Percentiles rank a stretch among this genome's conserved stretches.
Evolutionary conservation across 2,113 vertebrate species (phyloP).

Genomic region (Typhlomys cinereus): DNA sequence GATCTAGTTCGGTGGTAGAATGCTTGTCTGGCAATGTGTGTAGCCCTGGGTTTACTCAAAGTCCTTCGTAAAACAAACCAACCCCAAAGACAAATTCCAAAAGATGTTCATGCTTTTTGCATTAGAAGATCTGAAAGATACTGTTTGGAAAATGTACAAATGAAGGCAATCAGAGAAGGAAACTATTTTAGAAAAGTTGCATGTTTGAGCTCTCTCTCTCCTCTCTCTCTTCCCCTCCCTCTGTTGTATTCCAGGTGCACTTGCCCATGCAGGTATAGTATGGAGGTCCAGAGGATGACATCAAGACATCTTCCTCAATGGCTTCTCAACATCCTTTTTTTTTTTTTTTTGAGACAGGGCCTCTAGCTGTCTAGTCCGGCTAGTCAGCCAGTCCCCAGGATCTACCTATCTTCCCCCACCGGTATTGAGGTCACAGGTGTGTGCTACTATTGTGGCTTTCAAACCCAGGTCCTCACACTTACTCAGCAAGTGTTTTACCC

Average conservation of each 20-base stretch:
- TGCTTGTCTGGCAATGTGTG: not conserved
- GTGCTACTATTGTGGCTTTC: not conserved
- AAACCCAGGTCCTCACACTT: not conserved
- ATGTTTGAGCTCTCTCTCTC: not conserved
- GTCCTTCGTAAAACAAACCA: not conserved
- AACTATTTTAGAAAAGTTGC: too few relatives aligned
- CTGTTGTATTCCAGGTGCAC: too few relatives aligned
- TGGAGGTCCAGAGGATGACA: not conserved
- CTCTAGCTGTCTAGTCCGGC: not conserved
- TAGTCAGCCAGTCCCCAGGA: not conserved
- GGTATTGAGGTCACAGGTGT: too few relatives aligned
- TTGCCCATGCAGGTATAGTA: not conserved
- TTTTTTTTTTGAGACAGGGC: too few relatives aligned
- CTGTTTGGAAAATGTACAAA: not conserved
- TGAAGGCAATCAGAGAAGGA: not conserved
- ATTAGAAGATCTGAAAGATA: not conserved
- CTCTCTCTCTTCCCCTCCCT: too few relatives aligned
- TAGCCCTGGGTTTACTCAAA: not conserved
- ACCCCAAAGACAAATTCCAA: not conserved
- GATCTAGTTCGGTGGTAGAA: not conserved
- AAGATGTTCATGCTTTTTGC: not conserved
- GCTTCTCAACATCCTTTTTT: not conserved
- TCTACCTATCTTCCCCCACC: not conserved
- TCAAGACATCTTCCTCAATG: not conserved
- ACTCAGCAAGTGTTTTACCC: not conserved